Conservation (phyloP, 2,888 invertebrate species). For the Camponotus fellah region DNA sequence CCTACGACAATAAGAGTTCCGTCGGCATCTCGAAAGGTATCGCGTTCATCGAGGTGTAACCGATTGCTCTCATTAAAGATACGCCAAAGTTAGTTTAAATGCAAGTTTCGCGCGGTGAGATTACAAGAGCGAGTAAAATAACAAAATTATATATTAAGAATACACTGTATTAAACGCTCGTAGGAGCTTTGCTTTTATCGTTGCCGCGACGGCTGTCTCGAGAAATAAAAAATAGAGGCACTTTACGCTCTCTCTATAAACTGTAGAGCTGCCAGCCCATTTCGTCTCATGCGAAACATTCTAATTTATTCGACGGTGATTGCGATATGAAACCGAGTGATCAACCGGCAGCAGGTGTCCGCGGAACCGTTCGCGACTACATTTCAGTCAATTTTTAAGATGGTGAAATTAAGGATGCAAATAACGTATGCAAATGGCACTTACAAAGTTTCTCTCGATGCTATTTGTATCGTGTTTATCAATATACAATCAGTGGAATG, state of each 20-base stretch:
- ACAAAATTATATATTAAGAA: not conserved
- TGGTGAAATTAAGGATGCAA: not conserved
- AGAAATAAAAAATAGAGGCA: constrained; percentile 23
- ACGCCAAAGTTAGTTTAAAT: constrained; percentile 12
- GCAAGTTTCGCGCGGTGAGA: not conserved
- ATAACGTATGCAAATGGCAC: not conserved
- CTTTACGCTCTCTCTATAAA: constrained; percentile 16
- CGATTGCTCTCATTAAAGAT: constrained; percentile 14
- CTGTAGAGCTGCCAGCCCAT: not conserved
- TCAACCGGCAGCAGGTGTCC: constrained; percentile 32
- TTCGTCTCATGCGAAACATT: constrained; percentile 25
- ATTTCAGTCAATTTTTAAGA: not conserved
- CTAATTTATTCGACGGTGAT: constrained; percentile 27
- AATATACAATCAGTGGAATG: not conserved
- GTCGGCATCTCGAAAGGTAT: constrained; percentile 3
- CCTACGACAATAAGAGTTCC: not conserved
- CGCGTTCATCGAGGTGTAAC: not conserved
- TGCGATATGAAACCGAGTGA: constrained; percentile 8
- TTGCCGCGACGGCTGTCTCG: constrained; percentile 21
- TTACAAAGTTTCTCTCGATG: not conserved
- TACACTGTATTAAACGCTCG: not conserved
- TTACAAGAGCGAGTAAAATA: constrained; percentile 11
- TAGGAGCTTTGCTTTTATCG: not conserved
- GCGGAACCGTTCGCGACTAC: not conserved
- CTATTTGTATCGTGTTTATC: not conserved